phyloP scores from a whole-genome alignment of 2,113 vertebrate genomes.

The Spea multiplicata region DNA sequence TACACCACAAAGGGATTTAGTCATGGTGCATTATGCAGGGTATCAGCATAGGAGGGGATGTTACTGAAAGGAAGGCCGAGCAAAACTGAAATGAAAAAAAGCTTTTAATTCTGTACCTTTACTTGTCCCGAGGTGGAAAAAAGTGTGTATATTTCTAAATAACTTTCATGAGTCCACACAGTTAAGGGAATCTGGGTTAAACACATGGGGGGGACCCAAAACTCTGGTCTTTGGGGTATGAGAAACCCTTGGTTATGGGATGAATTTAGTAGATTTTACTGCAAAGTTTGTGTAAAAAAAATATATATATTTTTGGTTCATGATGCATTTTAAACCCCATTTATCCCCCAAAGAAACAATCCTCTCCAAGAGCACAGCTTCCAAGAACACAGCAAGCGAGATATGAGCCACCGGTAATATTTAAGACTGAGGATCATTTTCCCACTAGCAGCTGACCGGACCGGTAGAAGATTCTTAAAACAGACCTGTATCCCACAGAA shows the following conservation, averaged over 20 bases:
- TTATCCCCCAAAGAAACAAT: slow-evolving; percentile 67
- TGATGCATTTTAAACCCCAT: slow-evolving; percentile 1
- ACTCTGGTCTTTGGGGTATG: background rate
- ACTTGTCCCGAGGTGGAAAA: too few relatives aligned
- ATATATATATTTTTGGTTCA: background rate
- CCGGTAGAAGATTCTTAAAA: background rate
- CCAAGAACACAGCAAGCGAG: slow-evolving; percentile 61
- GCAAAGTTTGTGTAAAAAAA: too few relatives aligned
- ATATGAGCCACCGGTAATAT: slow-evolving; percentile 80
- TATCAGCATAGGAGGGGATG: too few relatives aligned
- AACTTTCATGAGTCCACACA: background rate
- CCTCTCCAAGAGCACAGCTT: slow-evolving; percentile 65
- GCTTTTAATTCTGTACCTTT: too few relatives aligned
- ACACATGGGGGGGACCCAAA: background rate
- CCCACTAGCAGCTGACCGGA: slow-evolving; percentile 48
- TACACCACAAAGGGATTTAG: too few relatives aligned
- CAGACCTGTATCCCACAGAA: background rate
- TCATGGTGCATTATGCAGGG: too few relatives aligned
- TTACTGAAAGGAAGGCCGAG: too few relatives aligned
- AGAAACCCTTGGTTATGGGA: too few relatives aligned
- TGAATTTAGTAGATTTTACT: too few relatives aligned
- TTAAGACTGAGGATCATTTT: slow-evolving; percentile 89
- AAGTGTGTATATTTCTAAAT: too few relatives aligned
- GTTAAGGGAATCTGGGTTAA: background rate
- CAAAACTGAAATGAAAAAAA: too few relatives aligned